A percentile compares a stretch with the other conserved stretches of the same genome.
Conservation (phyloP, 2,888 invertebrate genomes). For the Pollenia griseotomentosa region DNA sequence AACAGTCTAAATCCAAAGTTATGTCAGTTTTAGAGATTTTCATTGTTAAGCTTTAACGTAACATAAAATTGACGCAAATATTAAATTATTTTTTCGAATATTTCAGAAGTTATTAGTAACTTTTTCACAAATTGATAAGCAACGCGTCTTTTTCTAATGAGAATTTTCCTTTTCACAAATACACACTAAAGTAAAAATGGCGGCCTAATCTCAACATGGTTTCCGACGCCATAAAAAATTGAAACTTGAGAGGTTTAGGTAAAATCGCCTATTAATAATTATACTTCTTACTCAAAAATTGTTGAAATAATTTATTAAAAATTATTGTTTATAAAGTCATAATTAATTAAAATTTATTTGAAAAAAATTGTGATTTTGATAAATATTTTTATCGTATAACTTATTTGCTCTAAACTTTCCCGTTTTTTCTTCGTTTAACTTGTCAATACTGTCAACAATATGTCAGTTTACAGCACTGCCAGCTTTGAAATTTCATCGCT, state of each 20-base stretch:
- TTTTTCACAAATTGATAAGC: conserved; percentile 29
- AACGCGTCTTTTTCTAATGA: conserved; percentile 61
- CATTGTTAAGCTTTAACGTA: conserved; percentile 74
- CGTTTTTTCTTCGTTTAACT: background rate
- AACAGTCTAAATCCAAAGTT: conserved; percentile 88
- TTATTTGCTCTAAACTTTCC: background rate
- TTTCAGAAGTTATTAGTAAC: conserved; percentile 2
- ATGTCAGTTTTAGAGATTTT: conserved; percentile 81
- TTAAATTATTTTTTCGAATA: background rate
- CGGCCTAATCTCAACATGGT: conserved; percentile 33
- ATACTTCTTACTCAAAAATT: background rate
- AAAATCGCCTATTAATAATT: background rate
- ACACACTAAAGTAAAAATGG: conserved; percentile 67
- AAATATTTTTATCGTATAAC: too few species aligned
- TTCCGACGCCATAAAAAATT: background rate
- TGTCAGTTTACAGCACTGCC: conserved; percentile 31
- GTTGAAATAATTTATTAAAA: background rate
- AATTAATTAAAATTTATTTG: background rate
- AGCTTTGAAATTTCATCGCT: background rate
- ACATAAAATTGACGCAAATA: conserved; percentile 42
- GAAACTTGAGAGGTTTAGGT: background rate
- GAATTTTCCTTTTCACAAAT: conserved; percentile 58
- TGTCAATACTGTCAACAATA: conserved; percentile 11
- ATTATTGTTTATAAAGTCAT: background rate
- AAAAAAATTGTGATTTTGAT: too few species aligned